Evolutionary conservation across 2,888 invertebrate species (phyloP).

Genomic region (Polyploca ridens): DNA sequence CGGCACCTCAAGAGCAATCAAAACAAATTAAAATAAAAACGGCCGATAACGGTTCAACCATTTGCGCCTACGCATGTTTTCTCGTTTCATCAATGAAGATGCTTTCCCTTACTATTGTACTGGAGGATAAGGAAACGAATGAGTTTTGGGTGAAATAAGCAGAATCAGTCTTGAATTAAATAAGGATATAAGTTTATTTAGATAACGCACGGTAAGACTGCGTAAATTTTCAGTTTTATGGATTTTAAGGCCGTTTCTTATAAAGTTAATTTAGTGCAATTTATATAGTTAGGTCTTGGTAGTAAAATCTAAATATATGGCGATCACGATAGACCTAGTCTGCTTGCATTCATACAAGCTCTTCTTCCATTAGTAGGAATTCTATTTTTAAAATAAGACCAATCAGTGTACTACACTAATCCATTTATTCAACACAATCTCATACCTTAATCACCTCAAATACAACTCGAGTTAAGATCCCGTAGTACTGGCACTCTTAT

Average conservation of each 20-base stretch:
- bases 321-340: too few relatives aligned
- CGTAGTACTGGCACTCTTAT: conserved; percentile 26
- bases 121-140: not conserved
- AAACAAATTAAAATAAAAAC: conserved; percentile 26
- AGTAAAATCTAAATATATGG: too few relatives aligned
- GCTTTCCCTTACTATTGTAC: conserved; percentile 19
- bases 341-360: too few relatives aligned
- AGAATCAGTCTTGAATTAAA: not conserved
- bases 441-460: not conserved
- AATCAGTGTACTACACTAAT: not conserved
- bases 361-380: too few relatives aligned
- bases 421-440: not conserved
- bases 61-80: conserved; percentile 37
- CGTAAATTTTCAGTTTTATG: too few relatives aligned
- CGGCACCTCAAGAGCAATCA: not conserved
- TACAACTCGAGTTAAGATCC: not conserved
- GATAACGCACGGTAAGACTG: too few relatives aligned
- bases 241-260: too few relatives aligned
- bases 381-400: too few relatives aligned
- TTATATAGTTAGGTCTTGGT: too few relatives aligned
- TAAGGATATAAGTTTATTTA: too few relatives aligned
- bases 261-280: too few relatives aligned
- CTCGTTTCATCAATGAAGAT: conserved; percentile 42
- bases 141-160: not conserved
- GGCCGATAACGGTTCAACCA: conserved; percentile 32